Evolutionary conservation across 1,140 invertebrate species (phyloP).

Genomic region (Catajapyx aquilonaris): DNA sequence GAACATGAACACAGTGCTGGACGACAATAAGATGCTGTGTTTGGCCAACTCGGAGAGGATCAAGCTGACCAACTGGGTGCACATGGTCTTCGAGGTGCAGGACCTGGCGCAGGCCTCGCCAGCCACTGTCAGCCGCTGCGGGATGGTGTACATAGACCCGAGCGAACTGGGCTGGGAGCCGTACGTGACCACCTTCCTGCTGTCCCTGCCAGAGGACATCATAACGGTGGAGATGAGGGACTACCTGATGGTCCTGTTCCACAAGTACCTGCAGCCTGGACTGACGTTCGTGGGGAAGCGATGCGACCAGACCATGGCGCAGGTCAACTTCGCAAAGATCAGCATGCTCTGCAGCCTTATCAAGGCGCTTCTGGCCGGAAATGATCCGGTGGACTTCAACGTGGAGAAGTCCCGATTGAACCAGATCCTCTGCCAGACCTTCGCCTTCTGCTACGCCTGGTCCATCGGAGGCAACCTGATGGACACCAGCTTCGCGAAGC

Average conservation of each 20-base stretch:
- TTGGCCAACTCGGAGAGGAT: conserved; percentile 74
- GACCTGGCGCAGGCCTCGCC: conserved; percentile 70
- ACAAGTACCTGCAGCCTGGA: conserved; percentile 35
- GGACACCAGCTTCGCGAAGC: conserved; percentile 39
- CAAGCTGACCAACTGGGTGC: conserved; percentile 48
- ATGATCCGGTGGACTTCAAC: conserved; percentile 19
- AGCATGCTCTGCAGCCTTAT: conserved; percentile 46
- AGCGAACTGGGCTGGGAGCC: conserved; percentile 57
- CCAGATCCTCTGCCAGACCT: conserved; percentile 41
- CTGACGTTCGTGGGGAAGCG: conserved; percentile 39
- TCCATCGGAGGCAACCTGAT: conserved; percentile 55
- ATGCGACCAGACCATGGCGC: conserved; percentile 37
- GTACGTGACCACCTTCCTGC: conserved; percentile 57
- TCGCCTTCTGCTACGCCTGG: conserved; percentile 60
- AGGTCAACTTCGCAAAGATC: conserved; percentile 56
- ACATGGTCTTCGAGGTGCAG: conserved; percentile 76
- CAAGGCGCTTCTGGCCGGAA: conserved; percentile 34
- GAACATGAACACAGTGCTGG: conserved; percentile 81
- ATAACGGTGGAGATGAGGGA: conserved; percentile 29
- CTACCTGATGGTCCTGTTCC: conserved; percentile 35
- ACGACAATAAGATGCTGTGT: conserved; percentile 86
- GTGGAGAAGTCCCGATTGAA: conserved; percentile 30
- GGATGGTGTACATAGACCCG: conserved; percentile 83
- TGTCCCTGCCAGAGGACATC: conserved; percentile 29
- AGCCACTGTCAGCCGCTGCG: conserved; percentile 59